These are phyloP conservation scores for Drosophila subsilvestris DNA, from an alignment of 2,888 invertebrate species.

Conservation along the genomic window DNA sequence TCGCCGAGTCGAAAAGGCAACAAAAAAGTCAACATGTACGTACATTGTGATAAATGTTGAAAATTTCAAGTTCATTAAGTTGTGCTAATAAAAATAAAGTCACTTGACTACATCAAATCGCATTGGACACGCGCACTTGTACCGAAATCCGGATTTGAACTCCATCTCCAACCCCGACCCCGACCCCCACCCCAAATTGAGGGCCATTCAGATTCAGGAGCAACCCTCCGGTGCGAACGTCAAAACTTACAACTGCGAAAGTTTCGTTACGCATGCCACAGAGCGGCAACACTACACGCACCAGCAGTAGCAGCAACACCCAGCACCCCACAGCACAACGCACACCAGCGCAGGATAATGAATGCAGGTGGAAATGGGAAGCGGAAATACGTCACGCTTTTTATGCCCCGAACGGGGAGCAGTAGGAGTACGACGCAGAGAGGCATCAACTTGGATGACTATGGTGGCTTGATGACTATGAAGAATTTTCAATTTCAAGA, in stretches of 20 bases:
- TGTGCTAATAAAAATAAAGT: conserved; percentile 81
- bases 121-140: conserved; percentile 83
- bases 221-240: conserved; percentile 41
- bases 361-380: conserved; percentile 76
- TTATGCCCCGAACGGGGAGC: conserved; percentile 50
- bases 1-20: conserved; percentile 28
- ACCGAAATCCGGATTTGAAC: conserved; percentile 25
- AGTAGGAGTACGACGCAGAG: conserved; percentile 29
- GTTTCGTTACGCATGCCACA: conserved; percentile 74
- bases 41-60: conserved; percentile 72
- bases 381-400: conserved; percentile 78
- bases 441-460: conserved; percentile 53
- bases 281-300: conserved; percentile 16
- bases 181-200: too few relatives aligned
- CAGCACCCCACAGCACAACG: conserved; percentile 1
- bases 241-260: conserved; percentile 71
- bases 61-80: conserved; percentile 80
- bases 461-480: conserved; percentile 63
- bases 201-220: conserved; percentile 14
- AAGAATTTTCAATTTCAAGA: conserved; percentile 76
- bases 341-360: conserved; percentile 65
- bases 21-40: neutral
- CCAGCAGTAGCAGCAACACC: conserved; percentile 13
- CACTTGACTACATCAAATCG: conserved; percentile 80
- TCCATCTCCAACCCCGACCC: neutral